These are phyloP conservation scores for Petrocephalus zakoni DNA, from an alignment of 2,113 vertebrate species.

Conservation along the genomic window DNA sequence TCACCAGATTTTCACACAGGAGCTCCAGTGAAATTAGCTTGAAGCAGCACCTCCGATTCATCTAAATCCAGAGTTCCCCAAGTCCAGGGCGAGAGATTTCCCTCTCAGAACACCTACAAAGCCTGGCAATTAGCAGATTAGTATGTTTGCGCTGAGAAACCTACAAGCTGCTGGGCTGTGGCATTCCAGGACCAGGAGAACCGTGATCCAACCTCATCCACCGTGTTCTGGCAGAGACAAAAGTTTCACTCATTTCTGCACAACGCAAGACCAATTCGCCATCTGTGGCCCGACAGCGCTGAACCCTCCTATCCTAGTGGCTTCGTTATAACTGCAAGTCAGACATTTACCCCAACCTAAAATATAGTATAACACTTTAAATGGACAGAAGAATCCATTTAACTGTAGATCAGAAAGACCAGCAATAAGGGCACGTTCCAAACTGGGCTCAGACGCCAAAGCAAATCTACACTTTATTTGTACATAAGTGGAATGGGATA, in stretches of 20 bases:
- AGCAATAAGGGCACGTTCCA: background rate
- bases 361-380: background rate
- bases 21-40: background rate
- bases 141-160: background rate
- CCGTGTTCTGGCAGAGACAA: background rate
- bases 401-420: background rate
- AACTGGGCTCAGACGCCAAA: conserved; percentile 43
- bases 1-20: background rate
- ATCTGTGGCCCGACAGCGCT: background rate
- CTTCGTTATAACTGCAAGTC: background rate
- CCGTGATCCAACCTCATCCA: background rate
- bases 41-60: background rate
- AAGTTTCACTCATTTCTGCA: background rate
- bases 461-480: conserved; percentile 68
- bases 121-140: background rate
- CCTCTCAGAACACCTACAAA: background rate
- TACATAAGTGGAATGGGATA: conserved; percentile 73
- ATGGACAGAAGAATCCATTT: background rate
- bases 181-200: background rate
- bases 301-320: background rate
- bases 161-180: background rate
- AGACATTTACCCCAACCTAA: too few relatives aligned
- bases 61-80: background rate
- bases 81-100: background rate
- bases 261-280: background rate